Conservation (phyloP, 2,113 vertebrate genomes). For the Cyphomyrus discorhynchus region DNA sequence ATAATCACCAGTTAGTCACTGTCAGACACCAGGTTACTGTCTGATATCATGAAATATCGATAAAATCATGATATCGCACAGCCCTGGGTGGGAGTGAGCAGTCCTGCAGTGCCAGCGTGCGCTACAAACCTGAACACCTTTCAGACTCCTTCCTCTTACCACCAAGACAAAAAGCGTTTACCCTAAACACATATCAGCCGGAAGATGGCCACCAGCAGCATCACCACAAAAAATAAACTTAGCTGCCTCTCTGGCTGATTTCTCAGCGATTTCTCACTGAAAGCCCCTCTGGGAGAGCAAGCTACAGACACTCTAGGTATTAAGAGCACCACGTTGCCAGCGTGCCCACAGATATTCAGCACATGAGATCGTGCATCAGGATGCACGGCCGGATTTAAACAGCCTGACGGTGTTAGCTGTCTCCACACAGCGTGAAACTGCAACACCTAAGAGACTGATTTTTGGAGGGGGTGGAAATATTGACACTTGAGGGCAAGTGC, state of each 20-base stretch:
- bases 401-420: background rate
- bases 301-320: background rate
- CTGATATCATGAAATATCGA: background rate
- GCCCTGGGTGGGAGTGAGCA: background rate
- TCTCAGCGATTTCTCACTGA: background rate
- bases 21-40: background rate
- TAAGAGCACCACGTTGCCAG: background rate
- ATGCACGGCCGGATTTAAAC: background rate
- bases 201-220: background rate
- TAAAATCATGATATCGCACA: background rate
- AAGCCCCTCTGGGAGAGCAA: background rate
- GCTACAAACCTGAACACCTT: background rate
- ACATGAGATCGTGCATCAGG: background rate
- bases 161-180: background rate
- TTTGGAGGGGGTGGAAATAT: background rate
- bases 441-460: background rate
- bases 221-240: background rate
- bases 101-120: background rate
- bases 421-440: background rate
- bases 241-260: background rate
- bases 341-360: background rate
- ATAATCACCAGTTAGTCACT: background rate
- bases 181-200: background rate
- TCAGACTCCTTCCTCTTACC: background rate
- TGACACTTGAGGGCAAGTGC: conserved; percentile 15